Percentiles rank a stretch among this genome's conserved stretches.
phyloP scores from a whole-genome alignment of 2,113 vertebrate genomes.

The Scytalopus superciliaris region DNA sequence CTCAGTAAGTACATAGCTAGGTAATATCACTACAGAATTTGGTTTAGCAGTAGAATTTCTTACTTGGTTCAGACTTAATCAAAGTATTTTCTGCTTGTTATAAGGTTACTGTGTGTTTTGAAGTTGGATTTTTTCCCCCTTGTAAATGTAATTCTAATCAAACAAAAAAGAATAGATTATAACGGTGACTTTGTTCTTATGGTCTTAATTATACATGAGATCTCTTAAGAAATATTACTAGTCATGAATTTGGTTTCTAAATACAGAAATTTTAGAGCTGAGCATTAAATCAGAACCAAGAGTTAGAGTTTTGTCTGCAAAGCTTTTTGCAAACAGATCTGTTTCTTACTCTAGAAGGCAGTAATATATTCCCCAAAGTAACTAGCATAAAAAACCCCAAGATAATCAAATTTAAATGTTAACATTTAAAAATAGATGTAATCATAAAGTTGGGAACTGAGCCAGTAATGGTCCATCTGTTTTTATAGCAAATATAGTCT shows the following conservation, averaged over 20 bases:
- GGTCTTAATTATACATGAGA: not conserved
- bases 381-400: not conserved
- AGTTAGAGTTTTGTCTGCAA: not conserved
- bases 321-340: not conserved
- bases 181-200: not conserved
- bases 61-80: not conserved
- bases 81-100: not conserved
- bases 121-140: not conserved
- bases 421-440: slow-evolving; percentile 2
- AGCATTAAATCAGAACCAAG: not conserved
- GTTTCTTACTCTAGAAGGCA: not conserved
- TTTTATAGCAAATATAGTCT: not conserved
- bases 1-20: not conserved
- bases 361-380: not conserved
- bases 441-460: not conserved
- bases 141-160: not conserved
- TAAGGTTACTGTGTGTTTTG: not conserved
- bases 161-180: not conserved
- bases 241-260: not conserved
- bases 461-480: slow-evolving; percentile 2
- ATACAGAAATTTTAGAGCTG: not conserved
- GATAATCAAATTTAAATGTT: not conserved
- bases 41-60: not conserved
- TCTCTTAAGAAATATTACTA: not conserved
- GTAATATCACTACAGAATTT: not conserved